These are phyloP conservation scores for Bimastos eiseni DNA, from an alignment of 2,888 invertebrate genomes.

Conservation along the genomic window DNA sequence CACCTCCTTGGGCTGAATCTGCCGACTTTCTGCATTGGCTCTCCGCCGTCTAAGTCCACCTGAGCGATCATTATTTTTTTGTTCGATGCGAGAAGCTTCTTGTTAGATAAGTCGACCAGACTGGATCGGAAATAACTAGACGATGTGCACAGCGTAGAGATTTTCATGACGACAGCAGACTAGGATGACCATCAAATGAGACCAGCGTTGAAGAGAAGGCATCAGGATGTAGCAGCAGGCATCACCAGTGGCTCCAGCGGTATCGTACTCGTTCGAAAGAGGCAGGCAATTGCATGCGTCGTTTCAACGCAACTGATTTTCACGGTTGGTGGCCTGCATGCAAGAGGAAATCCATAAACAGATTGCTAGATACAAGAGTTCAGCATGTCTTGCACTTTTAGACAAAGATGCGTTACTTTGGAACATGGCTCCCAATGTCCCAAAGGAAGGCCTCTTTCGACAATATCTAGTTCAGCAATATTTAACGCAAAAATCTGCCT, in stretches of 20 bases:
- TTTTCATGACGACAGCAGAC: background rate
- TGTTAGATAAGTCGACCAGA: conserved; percentile 2
- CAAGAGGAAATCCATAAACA: background rate
- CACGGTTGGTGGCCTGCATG: background rate
- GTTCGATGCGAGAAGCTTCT: background rate
- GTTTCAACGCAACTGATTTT: background rate
- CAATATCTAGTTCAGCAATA: background rate
- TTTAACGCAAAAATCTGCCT: conserved; percentile 9
- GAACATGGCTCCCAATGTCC: background rate
- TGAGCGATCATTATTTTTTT: background rate
- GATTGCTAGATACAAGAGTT: background rate
- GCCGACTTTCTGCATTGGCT: background rate
- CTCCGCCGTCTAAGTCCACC: conserved; percentile 18
- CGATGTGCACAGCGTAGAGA: background rate
- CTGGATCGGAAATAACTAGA: background rate
- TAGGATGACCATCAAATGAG: background rate
- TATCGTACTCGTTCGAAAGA: background rate
- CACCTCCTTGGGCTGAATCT: background rate
- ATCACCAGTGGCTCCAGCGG: background rate
- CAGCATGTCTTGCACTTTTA: background rate
- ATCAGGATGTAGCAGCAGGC: background rate
- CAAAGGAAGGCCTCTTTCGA: background rate
- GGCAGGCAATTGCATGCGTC: background rate
- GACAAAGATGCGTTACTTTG: background rate
- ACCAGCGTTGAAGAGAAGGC: background rate